Conservation (phyloP, 2,113 vertebrate genomes). For the Eptesicus fuscus region DNA sequence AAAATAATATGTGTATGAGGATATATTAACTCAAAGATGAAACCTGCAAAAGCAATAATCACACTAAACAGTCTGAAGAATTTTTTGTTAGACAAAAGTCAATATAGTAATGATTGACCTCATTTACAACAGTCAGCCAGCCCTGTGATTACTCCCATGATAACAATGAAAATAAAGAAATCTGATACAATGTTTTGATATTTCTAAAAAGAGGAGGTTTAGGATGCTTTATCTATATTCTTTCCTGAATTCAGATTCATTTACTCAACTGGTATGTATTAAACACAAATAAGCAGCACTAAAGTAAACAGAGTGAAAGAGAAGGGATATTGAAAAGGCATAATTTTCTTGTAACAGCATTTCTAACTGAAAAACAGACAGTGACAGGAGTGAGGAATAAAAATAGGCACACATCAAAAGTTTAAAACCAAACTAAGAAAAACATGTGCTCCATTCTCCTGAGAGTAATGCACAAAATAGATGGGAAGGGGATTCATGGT, state of each 20-base stretch:
- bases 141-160: neutral
- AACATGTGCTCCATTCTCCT: neutral
- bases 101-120: slow-evolving; percentile 47
- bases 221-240: neutral
- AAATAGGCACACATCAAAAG: neutral
- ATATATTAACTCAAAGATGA: neutral
- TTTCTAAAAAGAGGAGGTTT: neutral
- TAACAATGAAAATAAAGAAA: slow-evolving; percentile 14
- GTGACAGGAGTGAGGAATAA: neutral
- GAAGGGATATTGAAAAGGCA: neutral
- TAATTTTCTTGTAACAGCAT: neutral
- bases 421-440: neutral
- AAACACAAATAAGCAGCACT: neutral
- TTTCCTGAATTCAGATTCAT: neutral
- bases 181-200: neutral
- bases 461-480: neutral
- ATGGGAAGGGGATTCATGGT: neutral
- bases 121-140: neutral
- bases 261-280: slow-evolving; percentile 14
- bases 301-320: neutral
- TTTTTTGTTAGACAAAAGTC: slow-evolving; percentile 28
- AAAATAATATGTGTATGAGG: neutral
- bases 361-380: slow-evolving; percentile 2
- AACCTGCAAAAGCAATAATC: neutral
- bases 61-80: neutral